Conservation (phyloP, 2,797 vertebrate species). For the Antennarius maculatus region DNA sequence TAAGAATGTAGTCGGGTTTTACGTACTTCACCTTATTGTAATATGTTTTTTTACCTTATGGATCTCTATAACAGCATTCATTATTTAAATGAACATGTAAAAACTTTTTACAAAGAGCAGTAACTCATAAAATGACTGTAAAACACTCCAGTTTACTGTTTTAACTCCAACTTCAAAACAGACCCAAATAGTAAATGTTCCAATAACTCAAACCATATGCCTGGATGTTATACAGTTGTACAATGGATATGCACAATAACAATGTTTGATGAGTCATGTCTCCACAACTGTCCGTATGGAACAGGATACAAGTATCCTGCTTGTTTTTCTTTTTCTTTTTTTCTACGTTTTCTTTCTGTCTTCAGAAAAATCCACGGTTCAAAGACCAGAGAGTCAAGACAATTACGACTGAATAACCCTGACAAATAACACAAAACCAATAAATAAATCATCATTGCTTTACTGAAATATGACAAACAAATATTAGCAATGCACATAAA, state of each 20-base stretch:
- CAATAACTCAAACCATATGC: constrained; percentile 15
- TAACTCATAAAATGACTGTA: too few relatives aligned
- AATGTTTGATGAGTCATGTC: constrained; percentile 30
- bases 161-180: constrained; percentile 6
- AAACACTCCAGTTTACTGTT: neutral
- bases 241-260: constrained; percentile 23
- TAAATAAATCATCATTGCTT: constrained; percentile 23
- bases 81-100: too few relatives aligned
- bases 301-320: constrained; percentile 17
- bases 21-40: neutral
- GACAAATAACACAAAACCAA: constrained; percentile 18
- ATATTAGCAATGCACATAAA: constrained; percentile 30
- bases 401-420: constrained; percentile 21
- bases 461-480: constrained; percentile 43
- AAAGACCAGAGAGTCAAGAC: constrained; percentile 33
- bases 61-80: neutral
- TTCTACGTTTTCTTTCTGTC: neutral
- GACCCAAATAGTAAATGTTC: constrained; percentile 3
- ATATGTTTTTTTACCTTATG: neutral
- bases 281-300: constrained; percentile 29
- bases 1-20: neutral
- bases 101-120: too few relatives aligned
- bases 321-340: constrained; percentile 27
- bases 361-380: constrained; percentile 23
- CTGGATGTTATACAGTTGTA: constrained; percentile 34